Evolutionary conservation across 64 coral and sea anemone genomes (phyloP).

Genomic region (Catalaphyllia jardinei): DNA sequence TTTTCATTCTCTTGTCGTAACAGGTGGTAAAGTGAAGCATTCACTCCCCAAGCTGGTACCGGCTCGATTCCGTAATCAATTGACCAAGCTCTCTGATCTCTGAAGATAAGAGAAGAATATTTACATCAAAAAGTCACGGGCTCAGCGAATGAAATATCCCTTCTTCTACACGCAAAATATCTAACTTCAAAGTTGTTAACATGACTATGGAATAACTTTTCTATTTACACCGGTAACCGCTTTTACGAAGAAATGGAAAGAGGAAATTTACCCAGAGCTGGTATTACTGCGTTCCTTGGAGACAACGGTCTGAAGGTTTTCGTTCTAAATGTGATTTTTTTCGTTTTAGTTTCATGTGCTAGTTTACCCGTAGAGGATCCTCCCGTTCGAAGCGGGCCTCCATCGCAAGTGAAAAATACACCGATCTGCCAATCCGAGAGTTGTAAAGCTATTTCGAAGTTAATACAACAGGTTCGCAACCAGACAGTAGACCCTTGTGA

Average conservation of each 20-base stretch:
- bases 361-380: not conserved
- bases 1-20: not conserved
- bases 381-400: slow-evolving; percentile 24
- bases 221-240: not conserved
- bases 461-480: slow-evolving; percentile 68
- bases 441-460: slow-evolving; percentile 60
- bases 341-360: slow-evolving; percentile 40
- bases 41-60: slow-evolving; percentile 28
- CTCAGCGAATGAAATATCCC: slow-evolving; percentile 17
- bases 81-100: slow-evolving; percentile 10
- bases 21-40: slow-evolving; percentile 26
- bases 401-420: slow-evolving; percentile 20
- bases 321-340: not conserved
- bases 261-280: not conserved
- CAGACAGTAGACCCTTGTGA: slow-evolving; percentile 65
- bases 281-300: not conserved
- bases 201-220: not conserved
- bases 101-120: slow-evolving; percentile 44
- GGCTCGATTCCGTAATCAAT: slow-evolving; percentile 59
- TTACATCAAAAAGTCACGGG: slow-evolving; percentile 9
- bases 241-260: not conserved
- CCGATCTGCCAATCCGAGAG: slow-evolving; percentile 60
- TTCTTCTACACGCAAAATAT: slow-evolving; percentile 4
- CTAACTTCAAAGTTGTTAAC: not conserved
- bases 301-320: slow-evolving; percentile 7